These are phyloP conservation scores for Pipistrellus nathusii DNA, from an alignment of 2,797 vertebrate species.

Conservation along the genomic window DNA sequence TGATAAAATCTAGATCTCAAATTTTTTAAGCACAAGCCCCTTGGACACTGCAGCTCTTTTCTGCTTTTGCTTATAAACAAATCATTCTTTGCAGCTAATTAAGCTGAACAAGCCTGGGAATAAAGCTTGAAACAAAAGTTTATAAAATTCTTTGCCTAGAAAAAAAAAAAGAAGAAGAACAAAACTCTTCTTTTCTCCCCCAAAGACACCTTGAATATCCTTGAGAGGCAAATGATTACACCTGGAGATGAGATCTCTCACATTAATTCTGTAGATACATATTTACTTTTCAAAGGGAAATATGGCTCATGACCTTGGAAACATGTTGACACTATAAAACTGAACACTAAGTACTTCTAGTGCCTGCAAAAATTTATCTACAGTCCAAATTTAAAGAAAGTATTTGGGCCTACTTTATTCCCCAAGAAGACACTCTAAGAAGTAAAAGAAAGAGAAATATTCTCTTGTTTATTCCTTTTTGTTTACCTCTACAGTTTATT, in stretches of 20 bases:
- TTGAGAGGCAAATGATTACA: background rate
- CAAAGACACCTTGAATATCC: constrained; percentile 27
- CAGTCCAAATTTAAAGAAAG: constrained; percentile 49
- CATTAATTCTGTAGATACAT: constrained; percentile 1
- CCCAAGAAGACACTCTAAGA: background rate
- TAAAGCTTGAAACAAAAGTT: background rate
- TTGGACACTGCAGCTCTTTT: background rate
- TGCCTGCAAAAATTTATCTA: constrained; percentile 7
- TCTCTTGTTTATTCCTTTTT: background rate
- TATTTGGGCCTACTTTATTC: background rate
- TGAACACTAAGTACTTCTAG: constrained; percentile 32
- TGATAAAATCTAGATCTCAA: background rate
- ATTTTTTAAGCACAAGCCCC: background rate
- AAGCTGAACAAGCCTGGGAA: background rate
- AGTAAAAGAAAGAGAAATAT: background rate
- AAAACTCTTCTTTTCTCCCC: background rate
- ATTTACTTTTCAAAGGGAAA: constrained; percentile 41
- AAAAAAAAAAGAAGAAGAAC: background rate
- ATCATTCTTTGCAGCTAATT: background rate
- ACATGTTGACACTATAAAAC: background rate
- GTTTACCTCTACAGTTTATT: constrained; percentile 46
- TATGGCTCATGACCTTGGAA: constrained; percentile 1
- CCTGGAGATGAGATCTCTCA: background rate
- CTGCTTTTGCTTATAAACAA: background rate
- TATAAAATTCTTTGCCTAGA: background rate